A percentile compares a stretch with the other conserved stretches of the same genome.
phyloP scores from a whole-genome alignment of 1,140 invertebrate species.

The Dryas iulia region DNA sequence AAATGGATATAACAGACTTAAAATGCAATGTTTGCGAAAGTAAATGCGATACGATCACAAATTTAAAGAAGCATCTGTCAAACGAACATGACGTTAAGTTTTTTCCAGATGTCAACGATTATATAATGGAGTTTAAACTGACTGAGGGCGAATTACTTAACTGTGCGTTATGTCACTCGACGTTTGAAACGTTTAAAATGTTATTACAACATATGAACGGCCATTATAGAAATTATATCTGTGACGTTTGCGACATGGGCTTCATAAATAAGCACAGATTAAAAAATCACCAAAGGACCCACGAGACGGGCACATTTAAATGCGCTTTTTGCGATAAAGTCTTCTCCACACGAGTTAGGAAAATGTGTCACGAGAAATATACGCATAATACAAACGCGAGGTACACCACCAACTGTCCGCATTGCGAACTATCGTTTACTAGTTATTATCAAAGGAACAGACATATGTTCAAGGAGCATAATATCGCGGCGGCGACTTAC shows the following conservation, averaged over 20 bases:
- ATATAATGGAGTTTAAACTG: constrained; percentile 64
- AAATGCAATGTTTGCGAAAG: constrained; percentile 53
- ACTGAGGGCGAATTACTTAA: constrained; percentile 47
- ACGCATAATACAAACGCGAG: constrained; percentile 55
- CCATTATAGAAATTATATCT: constrained; percentile 83
- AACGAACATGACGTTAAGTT: constrained; percentile 57
- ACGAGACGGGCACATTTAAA: constrained; percentile 56
- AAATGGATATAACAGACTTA: constrained; percentile 65
- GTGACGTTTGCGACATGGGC: constrained; percentile 88
- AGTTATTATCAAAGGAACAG: constrained; percentile 67
- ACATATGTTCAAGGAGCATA: constrained; percentile 64
- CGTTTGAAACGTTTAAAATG: constrained; percentile 68
- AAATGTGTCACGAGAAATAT: constrained; percentile 63
- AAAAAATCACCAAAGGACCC: constrained; percentile 74
- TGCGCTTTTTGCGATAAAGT: constrained; percentile 74
- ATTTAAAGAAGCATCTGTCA: constrained; percentile 52
- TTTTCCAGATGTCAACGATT: constrained; percentile 56
- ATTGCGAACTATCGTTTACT: constrained; percentile 59
- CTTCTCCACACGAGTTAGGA: constrained; percentile 55
- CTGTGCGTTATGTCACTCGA: constrained; percentile 59
- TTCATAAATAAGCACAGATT: constrained; percentile 81
- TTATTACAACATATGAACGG: constrained; percentile 70
- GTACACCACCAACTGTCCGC: constrained; percentile 62
- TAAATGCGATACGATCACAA: constrained; percentile 39
- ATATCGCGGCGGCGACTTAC: constrained; percentile 45